phyloP scores from a whole-genome alignment of 2,113 vertebrate genomes.

The Bos javanicus region DNA sequence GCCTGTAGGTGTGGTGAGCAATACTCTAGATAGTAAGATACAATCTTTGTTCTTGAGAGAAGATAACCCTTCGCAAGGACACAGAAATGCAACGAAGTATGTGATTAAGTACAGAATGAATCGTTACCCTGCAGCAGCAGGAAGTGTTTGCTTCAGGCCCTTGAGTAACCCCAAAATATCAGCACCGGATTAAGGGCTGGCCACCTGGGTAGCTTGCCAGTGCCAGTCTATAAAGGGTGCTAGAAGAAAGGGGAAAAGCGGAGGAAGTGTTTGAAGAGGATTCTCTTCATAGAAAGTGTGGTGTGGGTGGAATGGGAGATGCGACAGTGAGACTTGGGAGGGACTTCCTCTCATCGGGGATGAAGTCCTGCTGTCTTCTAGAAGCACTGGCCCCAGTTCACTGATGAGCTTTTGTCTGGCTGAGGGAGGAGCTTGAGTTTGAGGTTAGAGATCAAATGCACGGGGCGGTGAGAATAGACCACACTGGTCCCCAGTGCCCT shows the following conservation, averaged over 20 bases:
- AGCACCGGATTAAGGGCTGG: not conserved
- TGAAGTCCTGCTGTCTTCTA: not conserved
- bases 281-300: not conserved
- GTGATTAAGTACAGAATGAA: not conserved
- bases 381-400: not conserved
- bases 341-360: not conserved
- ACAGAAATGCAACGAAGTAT: no score
- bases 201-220: not conserved
- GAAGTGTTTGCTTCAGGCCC: not conserved
- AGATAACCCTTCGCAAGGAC: not conserved
- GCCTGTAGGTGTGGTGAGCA: not conserved
- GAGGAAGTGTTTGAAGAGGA: not conserved
- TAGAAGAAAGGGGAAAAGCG: not conserved
- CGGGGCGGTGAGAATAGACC: not conserved
- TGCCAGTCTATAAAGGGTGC: not conserved
- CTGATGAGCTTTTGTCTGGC: not conserved
- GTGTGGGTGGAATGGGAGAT: not conserved
- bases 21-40: not conserved
- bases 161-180: not conserved
- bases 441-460: not conserved
- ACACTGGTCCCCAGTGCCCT: not conserved
- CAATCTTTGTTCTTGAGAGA: not conserved
- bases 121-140: not conserved
- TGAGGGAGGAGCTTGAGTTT: not conserved
- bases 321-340: not conserved